These are phyloP conservation scores for Phymanthus crucifer DNA, from an alignment of 92 coral and sea anemone species.

Conservation along the genomic window DNA sequence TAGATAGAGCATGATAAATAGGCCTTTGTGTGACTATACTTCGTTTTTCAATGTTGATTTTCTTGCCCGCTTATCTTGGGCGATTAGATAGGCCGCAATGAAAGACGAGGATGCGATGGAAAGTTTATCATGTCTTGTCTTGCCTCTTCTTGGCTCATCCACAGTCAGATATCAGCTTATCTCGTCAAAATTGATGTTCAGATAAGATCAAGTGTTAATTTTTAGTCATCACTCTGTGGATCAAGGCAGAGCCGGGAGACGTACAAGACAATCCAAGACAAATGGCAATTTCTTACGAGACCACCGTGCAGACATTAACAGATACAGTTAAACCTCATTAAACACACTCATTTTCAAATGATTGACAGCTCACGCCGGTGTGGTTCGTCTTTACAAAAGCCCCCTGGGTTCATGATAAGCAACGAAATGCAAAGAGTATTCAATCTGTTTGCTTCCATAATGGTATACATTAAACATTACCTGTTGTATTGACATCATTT, in stretches of 20 bases:
- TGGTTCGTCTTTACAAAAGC: not conserved
- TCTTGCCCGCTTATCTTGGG: slow-evolving; percentile 11
- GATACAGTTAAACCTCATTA: slow-evolving; percentile 11
- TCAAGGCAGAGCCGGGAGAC: slow-evolving; percentile 19
- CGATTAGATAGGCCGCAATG: slow-evolving; percentile 9
- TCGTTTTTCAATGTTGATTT: slow-evolving; percentile 8
- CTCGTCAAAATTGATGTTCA: slow-evolving; percentile 12
- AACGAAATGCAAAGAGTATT: not conserved
- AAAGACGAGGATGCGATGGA: slow-evolving; percentile 27
- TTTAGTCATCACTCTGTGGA: slow-evolving; percentile 26
- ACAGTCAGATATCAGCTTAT: slow-evolving; percentile 22
- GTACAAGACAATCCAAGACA: slow-evolving; percentile 19
- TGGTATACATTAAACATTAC: not conserved
- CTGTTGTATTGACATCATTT: not conserved
- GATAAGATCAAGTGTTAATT: slow-evolving; percentile 42
- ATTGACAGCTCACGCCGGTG: not conserved
- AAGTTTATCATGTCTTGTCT: slow-evolving; percentile 17
- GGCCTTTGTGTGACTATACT: slow-evolving; percentile 7
- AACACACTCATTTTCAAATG: not conserved
- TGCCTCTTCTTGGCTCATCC: not conserved
- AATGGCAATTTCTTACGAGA: slow-evolving; percentile 10
- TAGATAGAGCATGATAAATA: slow-evolving; percentile 11
- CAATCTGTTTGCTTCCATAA: not conserved
- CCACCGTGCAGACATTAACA: slow-evolving; percentile 12
- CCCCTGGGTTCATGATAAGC: not conserved